Conservation (phyloP, 1,140 invertebrate species). For the Drosophila melanica region DNA sequence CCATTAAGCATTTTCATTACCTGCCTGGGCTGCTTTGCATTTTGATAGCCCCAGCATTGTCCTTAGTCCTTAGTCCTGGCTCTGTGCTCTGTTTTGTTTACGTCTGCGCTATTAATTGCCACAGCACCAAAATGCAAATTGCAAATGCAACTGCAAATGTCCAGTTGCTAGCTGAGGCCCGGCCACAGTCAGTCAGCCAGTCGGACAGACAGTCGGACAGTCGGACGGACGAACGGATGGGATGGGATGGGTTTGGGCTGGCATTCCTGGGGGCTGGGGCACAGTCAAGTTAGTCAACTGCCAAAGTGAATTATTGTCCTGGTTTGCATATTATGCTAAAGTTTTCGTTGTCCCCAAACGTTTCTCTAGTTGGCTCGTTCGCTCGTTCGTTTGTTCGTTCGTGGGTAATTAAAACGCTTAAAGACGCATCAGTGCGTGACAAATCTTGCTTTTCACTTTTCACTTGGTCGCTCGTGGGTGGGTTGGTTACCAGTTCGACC, state of each 20-base stretch:
- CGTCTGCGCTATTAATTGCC: slow-evolving; percentile 80
- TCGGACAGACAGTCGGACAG: background rate
- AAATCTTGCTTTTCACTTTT: slow-evolving; percentile 83
- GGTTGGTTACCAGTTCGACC: background rate
- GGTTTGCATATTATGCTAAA: slow-evolving; percentile 80
- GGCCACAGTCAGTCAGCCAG: background rate
- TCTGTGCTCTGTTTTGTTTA: slow-evolving; percentile 69
- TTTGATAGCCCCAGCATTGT: slow-evolving; percentile 78
- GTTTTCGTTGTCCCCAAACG: slow-evolving; percentile 46
- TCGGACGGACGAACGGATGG: background rate
- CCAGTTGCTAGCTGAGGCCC: slow-evolving; percentile 15
- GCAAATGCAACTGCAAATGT: slow-evolving; percentile 77
- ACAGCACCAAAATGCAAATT: slow-evolving; percentile 76
- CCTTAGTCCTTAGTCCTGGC: slow-evolving; percentile 12
- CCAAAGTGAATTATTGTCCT: slow-evolving; percentile 81
- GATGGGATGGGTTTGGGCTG: too few species aligned
- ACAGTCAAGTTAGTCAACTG: slow-evolving; percentile 62
- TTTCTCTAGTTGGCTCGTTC: slow-evolving; percentile 9
- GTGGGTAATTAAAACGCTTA: slow-evolving; percentile 83
- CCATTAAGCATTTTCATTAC: slow-evolving; percentile 82
- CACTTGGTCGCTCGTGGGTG: slow-evolving; percentile 14
- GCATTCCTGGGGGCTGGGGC: background rate
- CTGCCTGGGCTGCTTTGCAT: slow-evolving; percentile 76
- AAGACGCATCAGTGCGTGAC: slow-evolving; percentile 83
- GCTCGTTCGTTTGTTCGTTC: slow-evolving; percentile 23